Percentiles rank a stretch among this genome's conserved stretches.
Conservation (phyloP, 2,113 vertebrate genomes). For the Physeter macrocephalus region DNA sequence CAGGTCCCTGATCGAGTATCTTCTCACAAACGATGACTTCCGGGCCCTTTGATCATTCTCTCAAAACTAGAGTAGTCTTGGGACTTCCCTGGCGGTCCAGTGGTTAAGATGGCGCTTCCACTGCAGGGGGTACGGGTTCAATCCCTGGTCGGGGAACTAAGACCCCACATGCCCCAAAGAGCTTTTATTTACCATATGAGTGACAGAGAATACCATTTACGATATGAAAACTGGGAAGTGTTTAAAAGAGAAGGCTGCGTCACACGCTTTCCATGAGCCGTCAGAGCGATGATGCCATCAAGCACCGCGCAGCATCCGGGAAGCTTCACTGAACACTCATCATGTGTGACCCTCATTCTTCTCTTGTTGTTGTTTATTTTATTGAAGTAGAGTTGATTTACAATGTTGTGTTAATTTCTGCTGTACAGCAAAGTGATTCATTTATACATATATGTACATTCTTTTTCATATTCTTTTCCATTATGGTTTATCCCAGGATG, state of each 20-base stretch:
- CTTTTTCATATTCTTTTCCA: neutral
- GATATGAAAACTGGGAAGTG: neutral
- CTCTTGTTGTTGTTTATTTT: neutral
- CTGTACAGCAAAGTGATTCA: neutral
- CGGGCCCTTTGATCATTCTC: neutral
- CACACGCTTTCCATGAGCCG: neutral
- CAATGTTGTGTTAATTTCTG: neutral
- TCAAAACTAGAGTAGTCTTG: neutral
- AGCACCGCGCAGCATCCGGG: rapidly evolving
- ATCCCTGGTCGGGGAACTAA: neutral
- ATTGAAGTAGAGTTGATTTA: neutral
- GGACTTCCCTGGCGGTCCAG: neutral
- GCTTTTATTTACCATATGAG: neutral
- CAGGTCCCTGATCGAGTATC: neutral
- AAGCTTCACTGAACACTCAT: neutral
- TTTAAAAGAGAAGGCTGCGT: neutral
- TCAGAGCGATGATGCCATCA: neutral
- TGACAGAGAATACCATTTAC: no score
- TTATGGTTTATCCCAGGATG: neutral
- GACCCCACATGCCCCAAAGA: neutral
- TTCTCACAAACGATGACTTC: neutral
- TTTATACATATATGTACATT: neutral
- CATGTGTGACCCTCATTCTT: neutral
- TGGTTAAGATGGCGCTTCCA: neutral
- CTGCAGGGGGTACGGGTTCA: neutral